Percentiles rank a stretch among this genome's conserved stretches.
Conservation (phyloP, 2,888 invertebrate genomes). For the Drosophila hamatofila region DNA sequence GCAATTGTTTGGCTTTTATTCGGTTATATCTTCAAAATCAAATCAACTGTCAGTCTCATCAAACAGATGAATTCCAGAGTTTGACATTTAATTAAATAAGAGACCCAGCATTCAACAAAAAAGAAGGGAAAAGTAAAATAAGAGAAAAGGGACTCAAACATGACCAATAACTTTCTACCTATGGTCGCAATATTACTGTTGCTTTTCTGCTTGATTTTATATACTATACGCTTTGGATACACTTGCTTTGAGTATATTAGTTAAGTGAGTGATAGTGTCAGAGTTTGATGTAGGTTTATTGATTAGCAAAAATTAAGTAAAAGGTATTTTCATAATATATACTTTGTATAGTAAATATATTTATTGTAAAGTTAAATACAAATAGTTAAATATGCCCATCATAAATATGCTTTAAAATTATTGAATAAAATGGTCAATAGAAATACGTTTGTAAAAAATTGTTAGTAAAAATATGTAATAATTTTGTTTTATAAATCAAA, state of each 20-base stretch:
- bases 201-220: conserved; percentile 39
- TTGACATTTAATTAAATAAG: conserved; percentile 80
- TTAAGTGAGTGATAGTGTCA: background rate
- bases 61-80: conserved; percentile 37
- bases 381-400: too few relatives aligned
- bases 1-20: conserved; percentile 42
- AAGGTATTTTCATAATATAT: background rate
- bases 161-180: conserved; percentile 61
- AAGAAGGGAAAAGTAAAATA: background rate
- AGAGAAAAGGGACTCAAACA: conserved; percentile 35
- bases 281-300: background rate
- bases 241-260: background rate
- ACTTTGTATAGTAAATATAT: too few relatives aligned
- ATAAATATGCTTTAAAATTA: too few relatives aligned
- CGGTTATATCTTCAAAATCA: conserved; percentile 36
- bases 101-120: conserved; percentile 9
- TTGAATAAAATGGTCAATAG: too few relatives aligned
- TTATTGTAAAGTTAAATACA: too few relatives aligned
- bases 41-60: conserved; percentile 53
- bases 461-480: too few relatives aligned
- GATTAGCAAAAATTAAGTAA: too few relatives aligned
- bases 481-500: too few relatives aligned
- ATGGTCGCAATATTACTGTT: conserved; percentile 35
- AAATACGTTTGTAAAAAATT: too few relatives aligned
- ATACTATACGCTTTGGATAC: conserved; percentile 10